Evolutionary conservation across 2,888 invertebrate species (phyloP), one percentile per base, ranked within the genome.

Genomic region (Troides aeacus): DNA sequence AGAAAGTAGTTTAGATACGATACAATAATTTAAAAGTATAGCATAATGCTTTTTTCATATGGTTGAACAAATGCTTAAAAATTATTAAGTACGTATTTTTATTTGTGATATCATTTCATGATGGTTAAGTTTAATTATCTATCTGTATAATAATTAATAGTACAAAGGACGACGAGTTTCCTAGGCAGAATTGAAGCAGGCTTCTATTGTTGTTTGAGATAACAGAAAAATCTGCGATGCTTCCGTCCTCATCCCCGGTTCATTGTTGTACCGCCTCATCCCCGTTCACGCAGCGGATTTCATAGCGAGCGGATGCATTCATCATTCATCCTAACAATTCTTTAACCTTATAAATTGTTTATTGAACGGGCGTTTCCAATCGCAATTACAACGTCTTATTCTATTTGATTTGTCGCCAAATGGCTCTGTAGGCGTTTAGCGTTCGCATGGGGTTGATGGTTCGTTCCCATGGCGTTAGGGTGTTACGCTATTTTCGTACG

Each of bases 401-500:
- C 77, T 90, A 89, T 91, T 90, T 89, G 89, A 91, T 91, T 89
- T 80, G 83, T 80, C 78, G 79, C 77, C 79, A 78, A 81, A 80
- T 84, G 85, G 83, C 82, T 90, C 90, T 89, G 91, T 89, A 86
- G 86, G 83, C 86, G 86, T 90, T 89, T 89, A 89, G 86, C 86
- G 81, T 76, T 81, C 80, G 81, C 79, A 77, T 79, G 84, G 81
- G 81, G 79, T 78, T 72, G 74, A 72, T 74, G 79, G 81, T 77
- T 78, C 76, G 89, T 92, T 92, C 91, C 90, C 92, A 92, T 90
- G 90, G 81, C 76, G 79, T 85, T 85, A 85, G 91, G 90, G 91
- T 89, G 92, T 85, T 87, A 89, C 89, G 92, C 92, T 92, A 92
- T 92, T 92, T 92, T 89, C 87, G 90, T 89, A 84, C 80, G 86